These are phyloP conservation scores for Falcaria lacertinaria DNA, from an alignment of 2,888 invertebrate species.

Conservation along the genomic window DNA sequence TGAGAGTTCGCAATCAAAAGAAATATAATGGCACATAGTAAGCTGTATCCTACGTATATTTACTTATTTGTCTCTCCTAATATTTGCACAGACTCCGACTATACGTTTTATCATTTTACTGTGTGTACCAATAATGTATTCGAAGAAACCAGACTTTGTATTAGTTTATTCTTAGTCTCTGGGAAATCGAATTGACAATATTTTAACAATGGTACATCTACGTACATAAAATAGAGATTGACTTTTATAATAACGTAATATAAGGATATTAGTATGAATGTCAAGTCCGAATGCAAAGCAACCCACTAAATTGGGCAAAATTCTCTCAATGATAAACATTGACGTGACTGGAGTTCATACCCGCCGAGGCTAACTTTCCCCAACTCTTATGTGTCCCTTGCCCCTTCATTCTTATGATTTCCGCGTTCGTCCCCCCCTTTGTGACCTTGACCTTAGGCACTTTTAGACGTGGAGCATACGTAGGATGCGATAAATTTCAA, in stretches of 20 bases:
- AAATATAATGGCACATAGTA: too few relatives aligned
- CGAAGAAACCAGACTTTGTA: too few relatives aligned
- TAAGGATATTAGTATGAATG: neutral
- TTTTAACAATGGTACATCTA: too few relatives aligned
- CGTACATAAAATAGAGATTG: too few relatives aligned
- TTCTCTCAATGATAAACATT: neutral
- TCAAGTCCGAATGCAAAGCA: neutral
- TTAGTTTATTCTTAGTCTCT: too few relatives aligned
- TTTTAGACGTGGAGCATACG: neutral
- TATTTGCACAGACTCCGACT: too few relatives aligned
- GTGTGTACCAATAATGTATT: too few relatives aligned
- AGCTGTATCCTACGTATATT: neutral
- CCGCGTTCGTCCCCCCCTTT: neutral
- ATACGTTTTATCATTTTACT: too few relatives aligned
- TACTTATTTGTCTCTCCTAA: neutral
- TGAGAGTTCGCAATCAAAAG: too few relatives aligned
- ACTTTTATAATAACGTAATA: too few relatives aligned
- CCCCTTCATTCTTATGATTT: neutral
- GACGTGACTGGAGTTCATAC: neutral
- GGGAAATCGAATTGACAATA: too few relatives aligned
- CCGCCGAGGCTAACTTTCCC: neutral
- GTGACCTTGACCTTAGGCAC: conserved; percentile 1
- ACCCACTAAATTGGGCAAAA: neutral
- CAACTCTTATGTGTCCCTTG: neutral
- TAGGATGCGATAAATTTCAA: neutral